Base-by-base conservation (phyloP, 2,113 vertebrate species). In the Crotalus tigris region DNA sequence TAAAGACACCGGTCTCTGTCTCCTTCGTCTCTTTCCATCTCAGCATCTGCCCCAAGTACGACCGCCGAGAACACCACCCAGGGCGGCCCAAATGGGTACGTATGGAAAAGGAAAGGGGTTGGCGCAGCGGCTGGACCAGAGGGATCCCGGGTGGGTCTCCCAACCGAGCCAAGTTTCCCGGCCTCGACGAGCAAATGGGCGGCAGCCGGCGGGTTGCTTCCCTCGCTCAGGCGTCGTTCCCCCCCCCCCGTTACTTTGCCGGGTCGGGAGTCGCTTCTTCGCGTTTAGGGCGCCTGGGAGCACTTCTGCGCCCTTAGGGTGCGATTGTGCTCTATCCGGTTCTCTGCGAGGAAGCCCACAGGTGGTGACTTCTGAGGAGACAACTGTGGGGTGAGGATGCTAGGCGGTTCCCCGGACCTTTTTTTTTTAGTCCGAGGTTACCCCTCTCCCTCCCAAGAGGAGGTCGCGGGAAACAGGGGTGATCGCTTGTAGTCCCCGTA, bases 81-180 rank as follows among this genome's bases (percentile, higher is more conserved):
- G 54, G 51, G 26, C 81, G 13, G 5, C 58, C 29, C 89, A 9
- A 81, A 94, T 94, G 93, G 93, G 93, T 94, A 91, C 0, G 93
- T 90, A 13, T 0, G 17, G 69, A 9, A 39, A 2, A 5, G 10
- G 39, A 17, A 46, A 21, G 44, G 33, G 39, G 1, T 13, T 7
- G 26, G 21, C 21, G 15, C 23, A 11, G 5, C 13, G 69, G 53
- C 44, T 8, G 64, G 88, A 46, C 39, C 86, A 1, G 33, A 19
- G 5, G 69, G 69, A 7, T 13, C 51, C 5, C 24, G 44, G 23
- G 19, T 4, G 85, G 85, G 24, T 26, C 26, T 87, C 29, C 53
- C 87, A 57, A 55, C 23, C 17, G 10, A 23, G 33, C 54, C 88
- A 23, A 55, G 19, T 58, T 23, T 39, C 9, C 19, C 17, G 9